Percentiles rank a stretch among this genome's conserved stretches.
These are phyloP conservation scores for Mongoloraphidia duomilia DNA, from an alignment of 2,888 invertebrate species.

Conservation along the genomic window DNA sequence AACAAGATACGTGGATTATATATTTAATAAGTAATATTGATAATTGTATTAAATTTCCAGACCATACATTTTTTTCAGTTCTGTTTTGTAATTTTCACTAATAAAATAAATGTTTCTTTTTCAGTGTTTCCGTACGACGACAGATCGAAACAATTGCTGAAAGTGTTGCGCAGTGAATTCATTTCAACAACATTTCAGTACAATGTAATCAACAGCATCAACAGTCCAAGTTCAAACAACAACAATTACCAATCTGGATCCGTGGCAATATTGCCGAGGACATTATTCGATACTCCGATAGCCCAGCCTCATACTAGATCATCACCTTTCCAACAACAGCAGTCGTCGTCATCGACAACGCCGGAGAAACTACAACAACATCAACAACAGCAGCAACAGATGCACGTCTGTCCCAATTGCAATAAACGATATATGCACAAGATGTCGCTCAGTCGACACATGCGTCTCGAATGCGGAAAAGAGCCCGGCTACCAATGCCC, in stretches of 20 bases:
- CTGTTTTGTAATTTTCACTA: no score
- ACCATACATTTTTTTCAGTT: no score
- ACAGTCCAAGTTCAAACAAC: no score
- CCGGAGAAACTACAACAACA: not conserved
- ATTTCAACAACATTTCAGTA: constrained; percentile 4
- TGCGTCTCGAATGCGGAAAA: constrained; percentile 19
- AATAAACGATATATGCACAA: constrained; percentile 24
- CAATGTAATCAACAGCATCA: not conserved
- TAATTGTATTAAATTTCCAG: no score
- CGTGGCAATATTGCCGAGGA: no score
- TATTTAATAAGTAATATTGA: no score
- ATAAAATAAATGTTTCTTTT: not conserved
- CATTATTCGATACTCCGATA: not conserved
- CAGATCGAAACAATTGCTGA: constrained; percentile 4
- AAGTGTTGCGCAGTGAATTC: constrained; percentile 4
- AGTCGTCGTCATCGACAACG: not conserved
- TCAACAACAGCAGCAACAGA: constrained; percentile 1
- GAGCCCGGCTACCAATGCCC: constrained; percentile 18
- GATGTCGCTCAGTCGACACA: constrained; percentile 21
- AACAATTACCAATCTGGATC: no score
- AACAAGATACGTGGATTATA: no score
- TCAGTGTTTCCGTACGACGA: constrained; percentile 5
- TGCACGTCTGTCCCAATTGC: constrained; percentile 18
- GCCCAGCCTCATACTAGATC: not conserved
- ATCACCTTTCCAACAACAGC: not conserved